These are phyloP conservation scores for Ceratitis capitata DNA, from an alignment of 1,140 invertebrate species.

Conservation along the genomic window DNA sequence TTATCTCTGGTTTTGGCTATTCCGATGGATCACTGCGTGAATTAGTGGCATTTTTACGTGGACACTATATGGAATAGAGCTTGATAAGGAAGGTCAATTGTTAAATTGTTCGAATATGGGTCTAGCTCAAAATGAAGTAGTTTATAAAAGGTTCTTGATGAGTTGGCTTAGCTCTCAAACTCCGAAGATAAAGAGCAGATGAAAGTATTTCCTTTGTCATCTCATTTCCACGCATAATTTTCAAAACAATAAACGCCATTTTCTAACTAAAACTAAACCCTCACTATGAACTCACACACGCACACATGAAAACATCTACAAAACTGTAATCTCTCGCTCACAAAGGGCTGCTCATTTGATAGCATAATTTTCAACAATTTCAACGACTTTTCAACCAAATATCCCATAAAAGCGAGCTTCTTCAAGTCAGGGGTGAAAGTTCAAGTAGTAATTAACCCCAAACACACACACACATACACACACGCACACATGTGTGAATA, in stretches of 20 bases:
- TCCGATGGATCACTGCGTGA: too few relatives aligned
- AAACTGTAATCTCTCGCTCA: neutral
- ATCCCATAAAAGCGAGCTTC: neutral
- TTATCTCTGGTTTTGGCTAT: too few relatives aligned
- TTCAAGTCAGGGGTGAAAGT: constrained; percentile 38
- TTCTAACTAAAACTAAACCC: neutral
- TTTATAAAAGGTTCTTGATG: too few relatives aligned
- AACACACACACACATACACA: too few relatives aligned
- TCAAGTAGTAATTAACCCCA: constrained; percentile 42
- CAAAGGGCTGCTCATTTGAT: neutral
- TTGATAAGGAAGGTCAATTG: too few relatives aligned
- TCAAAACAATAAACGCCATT: neutral
- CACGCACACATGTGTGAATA: neutral
- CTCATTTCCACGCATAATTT: neutral
- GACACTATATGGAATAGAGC: too few relatives aligned
- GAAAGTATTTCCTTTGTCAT: neutral
- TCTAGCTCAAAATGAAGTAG: too few relatives aligned
- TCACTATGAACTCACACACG: neutral
- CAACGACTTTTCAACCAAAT: neutral
- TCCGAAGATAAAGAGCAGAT: too few relatives aligned
- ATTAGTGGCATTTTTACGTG: too few relatives aligned
- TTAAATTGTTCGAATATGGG: too few relatives aligned
- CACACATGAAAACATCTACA: neutral
- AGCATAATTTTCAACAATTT: neutral
- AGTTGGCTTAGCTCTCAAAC: too few relatives aligned